Base-by-base conservation (phyloP, 2,113 vertebrate genomes). In the Tupaia chinensis region DNA sequence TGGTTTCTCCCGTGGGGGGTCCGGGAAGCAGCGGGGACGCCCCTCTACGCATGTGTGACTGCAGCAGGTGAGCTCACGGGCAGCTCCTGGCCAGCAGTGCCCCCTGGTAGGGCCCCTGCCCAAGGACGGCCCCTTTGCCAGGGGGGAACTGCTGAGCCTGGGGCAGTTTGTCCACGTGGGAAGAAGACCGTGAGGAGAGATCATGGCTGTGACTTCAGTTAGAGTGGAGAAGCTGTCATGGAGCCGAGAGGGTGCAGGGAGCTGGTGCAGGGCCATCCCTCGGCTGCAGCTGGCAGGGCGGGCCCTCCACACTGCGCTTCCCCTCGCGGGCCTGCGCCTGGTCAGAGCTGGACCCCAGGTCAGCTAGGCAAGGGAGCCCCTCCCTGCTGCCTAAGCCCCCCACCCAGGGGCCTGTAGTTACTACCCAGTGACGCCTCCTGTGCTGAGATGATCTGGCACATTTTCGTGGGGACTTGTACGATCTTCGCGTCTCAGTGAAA, bases 61-160 rank as follows among this genome's bases (percentile, higher is more conserved):
- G 2, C 16, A 27, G 0, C 23, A 20, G 77, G 20, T 15, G 25
- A 27, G 20, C 54, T 4, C 3, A 0, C 34, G 0, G 29, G 70
- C n/a, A 7, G 69, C 25, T 1, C 5, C 17, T 5, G 66, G 44
- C 84, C 32, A 27, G 7, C 74, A 72, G 85, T 3, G 86, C 95
- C 97, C 81, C 32, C 96, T 87, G 73, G 85, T 63, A 44, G 61
- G 80, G 1, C 17, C 60, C 23, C 65, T 4, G 0, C 16, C 2
- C 63, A 1, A 53, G 68, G 56, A 7, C 16, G 0, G 16, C 32
- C n/a, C 15, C 78, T 56, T 15, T 2, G 10, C 25, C 0, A 3
- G 9, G 0, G 34, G 14, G 7, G 20, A 53, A 23, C 68, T 4
- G 17, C 65, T 53, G 22, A 12, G 5, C 12, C 0, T 16, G 3